A percentile compares a stretch with the other conserved stretches of the same genome.
Conservation (phyloP, 2,888 invertebrate species). For the Adelognathus sp. region DNA sequence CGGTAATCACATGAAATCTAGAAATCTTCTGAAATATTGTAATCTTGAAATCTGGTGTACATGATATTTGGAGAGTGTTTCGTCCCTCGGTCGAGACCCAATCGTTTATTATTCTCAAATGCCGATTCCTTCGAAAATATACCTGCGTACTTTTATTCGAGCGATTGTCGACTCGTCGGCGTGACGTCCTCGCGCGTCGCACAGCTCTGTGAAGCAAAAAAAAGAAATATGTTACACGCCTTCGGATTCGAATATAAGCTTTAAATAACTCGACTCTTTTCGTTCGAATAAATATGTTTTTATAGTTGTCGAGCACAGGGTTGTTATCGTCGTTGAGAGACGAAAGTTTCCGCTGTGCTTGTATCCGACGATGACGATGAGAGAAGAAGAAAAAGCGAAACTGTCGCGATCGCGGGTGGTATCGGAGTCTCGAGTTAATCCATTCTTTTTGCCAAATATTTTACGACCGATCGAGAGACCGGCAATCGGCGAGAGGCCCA, state of each 20-base stretch:
- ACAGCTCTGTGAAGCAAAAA: not conserved
- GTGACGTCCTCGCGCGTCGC: slow-evolving; percentile 18
- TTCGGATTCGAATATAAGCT: slow-evolving; percentile 28
- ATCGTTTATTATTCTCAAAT: slow-evolving; percentile 23
- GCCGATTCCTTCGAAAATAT: slow-evolving; percentile 11
- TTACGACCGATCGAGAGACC: slow-evolving; percentile 74
- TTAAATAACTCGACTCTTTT: slow-evolving; percentile 13
- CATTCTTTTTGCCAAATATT: slow-evolving; percentile 17
- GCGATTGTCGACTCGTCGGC: slow-evolving; percentile 14
- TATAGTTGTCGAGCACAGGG: not conserved
- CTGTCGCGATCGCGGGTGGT: slow-evolving; percentile 4
- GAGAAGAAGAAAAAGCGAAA: not conserved
- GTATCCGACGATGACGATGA: not conserved
- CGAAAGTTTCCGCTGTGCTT: slow-evolving; percentile 1
- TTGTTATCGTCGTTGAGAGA: slow-evolving; percentile 23
- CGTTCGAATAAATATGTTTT: slow-evolving; percentile 18
- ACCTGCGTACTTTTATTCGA: slow-evolving; percentile 27
- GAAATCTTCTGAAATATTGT: too few relatives aligned
- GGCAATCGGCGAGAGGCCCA: slow-evolving; percentile 68
- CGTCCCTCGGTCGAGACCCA: too few relatives aligned
- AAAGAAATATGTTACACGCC: slow-evolving; percentile 23
- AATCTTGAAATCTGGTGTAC: too few relatives aligned
- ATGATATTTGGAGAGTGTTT: too few relatives aligned
- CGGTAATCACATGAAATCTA: too few relatives aligned
- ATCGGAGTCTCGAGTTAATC: slow-evolving; percentile 13